phyloP scores from a whole-genome alignment of 2,888 invertebrate genomes.

The Apamea anceps region DNA sequence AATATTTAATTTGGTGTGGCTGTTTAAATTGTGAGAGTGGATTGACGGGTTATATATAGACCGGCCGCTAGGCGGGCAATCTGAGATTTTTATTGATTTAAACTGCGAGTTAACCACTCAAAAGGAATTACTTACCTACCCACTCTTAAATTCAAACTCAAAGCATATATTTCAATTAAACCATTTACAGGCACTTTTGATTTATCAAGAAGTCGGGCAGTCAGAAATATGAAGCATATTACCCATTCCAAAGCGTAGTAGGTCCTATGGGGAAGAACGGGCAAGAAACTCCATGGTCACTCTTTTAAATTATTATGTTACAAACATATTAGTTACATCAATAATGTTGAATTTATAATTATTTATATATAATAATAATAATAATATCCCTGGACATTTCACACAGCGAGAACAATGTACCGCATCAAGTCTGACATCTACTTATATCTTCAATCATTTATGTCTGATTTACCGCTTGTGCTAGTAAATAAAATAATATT shows the following conservation, averaged over 20 bases:
- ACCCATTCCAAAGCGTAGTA: neutral
- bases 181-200: neutral
- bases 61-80: conserved; percentile 2
- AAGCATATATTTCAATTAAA: neutral
- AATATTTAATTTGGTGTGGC: conserved; percentile 55
- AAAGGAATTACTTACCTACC: neutral
- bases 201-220: neutral
- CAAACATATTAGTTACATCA: too few species aligned
- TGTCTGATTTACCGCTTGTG: neutral
- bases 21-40: conserved; percentile 32
- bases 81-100: conserved; percentile 20
- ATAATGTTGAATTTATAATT: too few species aligned
- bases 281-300: neutral
- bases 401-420: neutral
- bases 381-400: too few species aligned
- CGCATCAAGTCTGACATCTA: too few species aligned
- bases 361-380: too few species aligned
- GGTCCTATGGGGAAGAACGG: neutral
- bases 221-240: neutral
- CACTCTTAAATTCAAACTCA: neutral
- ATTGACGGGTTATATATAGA: conserved; percentile 21
- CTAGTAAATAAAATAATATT: neutral
- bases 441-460: neutral
- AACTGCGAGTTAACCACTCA: neutral
- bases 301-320: too few species aligned